These are phyloP conservation scores for Coptodon rendalli DNA, from an alignment of 2,113 vertebrate species.

Conservation along the genomic window DNA sequence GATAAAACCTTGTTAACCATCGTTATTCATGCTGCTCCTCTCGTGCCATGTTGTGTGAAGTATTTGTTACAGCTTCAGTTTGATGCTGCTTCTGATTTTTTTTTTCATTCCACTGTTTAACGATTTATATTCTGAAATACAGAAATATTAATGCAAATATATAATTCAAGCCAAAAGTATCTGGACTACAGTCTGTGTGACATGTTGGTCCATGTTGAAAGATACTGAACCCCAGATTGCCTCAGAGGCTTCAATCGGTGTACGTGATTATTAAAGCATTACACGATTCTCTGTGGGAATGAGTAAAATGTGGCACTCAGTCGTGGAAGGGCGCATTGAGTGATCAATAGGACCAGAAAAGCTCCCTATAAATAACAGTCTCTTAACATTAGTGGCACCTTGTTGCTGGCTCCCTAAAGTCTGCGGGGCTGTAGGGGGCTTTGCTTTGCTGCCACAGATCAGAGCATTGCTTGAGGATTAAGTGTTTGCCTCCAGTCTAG, in stretches of 20 bases:
- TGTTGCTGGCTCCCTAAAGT: background rate
- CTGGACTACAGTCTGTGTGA: background rate
- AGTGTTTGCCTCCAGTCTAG: constrained; percentile 19
- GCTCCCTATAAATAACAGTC: background rate
- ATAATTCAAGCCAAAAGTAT: background rate
- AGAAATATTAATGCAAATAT: background rate
- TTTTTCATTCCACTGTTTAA: background rate
- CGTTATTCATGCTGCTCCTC: background rate
- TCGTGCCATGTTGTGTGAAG: background rate
- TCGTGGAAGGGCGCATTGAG: background rate
- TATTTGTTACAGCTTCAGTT: background rate
- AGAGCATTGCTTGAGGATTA: constrained; percentile 29
- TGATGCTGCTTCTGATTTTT: background rate
- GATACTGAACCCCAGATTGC: background rate
- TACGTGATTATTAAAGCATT: background rate
- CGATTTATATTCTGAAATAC: background rate
- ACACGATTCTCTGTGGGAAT: background rate
- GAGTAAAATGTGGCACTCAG: background rate
- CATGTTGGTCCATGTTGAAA: background rate
- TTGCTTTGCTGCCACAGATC: constrained; percentile 2
- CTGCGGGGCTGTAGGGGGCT: background rate
- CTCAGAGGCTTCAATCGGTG: fast-evolving
- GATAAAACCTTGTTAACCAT: background rate
- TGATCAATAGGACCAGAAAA: background rate
- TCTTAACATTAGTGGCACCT: background rate